Conservation (phyloP, 1,140 invertebrate species). For the Drosophila lacteicornis region DNA sequence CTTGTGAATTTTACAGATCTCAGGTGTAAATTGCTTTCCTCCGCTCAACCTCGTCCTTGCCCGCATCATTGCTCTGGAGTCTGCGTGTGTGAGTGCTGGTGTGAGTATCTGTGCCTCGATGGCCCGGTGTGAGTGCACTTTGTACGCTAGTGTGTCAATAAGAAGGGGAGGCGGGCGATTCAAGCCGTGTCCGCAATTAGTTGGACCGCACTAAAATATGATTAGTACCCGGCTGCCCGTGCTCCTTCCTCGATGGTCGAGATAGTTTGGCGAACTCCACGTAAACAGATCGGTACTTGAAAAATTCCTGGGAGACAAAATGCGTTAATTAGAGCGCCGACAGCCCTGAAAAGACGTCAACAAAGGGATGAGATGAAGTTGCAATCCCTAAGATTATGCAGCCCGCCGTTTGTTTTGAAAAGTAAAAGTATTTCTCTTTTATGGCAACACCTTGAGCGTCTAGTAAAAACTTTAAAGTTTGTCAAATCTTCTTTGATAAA, state of each 20-base stretch:
- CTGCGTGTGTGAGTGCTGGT: not conserved
- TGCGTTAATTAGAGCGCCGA: slow-evolving; percentile 57
- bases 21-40: slow-evolving; percentile 74
- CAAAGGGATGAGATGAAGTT: slow-evolving; percentile 42
- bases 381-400: slow-evolving; percentile 54
- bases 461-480: not conserved
- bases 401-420: not conserved
- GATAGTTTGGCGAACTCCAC: slow-evolving; percentile 3
- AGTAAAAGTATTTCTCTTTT: not conserved
- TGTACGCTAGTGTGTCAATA: slow-evolving; percentile 41
- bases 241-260: not conserved
- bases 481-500: not conserved
- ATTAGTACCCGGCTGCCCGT: slow-evolving; percentile 49
- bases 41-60: slow-evolving; percentile 30
- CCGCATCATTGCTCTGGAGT: slow-evolving; percentile 20
- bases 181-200: slow-evolving; percentile 62
- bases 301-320: slow-evolving; percentile 43
- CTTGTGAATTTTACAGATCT: slow-evolving; percentile 57
- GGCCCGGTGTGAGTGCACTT: not conserved
- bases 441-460: not conserved
- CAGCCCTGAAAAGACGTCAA: slow-evolving; percentile 31
- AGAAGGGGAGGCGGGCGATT: slow-evolving; percentile 10
- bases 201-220: slow-evolving; percentile 75
- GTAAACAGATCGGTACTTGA: slow-evolving; percentile 13
- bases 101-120: slow-evolving; percentile 6